Evolutionary conservation across 2,113 vertebrate species (phyloP).

Genomic region (Festucalex cinctus): DNA sequence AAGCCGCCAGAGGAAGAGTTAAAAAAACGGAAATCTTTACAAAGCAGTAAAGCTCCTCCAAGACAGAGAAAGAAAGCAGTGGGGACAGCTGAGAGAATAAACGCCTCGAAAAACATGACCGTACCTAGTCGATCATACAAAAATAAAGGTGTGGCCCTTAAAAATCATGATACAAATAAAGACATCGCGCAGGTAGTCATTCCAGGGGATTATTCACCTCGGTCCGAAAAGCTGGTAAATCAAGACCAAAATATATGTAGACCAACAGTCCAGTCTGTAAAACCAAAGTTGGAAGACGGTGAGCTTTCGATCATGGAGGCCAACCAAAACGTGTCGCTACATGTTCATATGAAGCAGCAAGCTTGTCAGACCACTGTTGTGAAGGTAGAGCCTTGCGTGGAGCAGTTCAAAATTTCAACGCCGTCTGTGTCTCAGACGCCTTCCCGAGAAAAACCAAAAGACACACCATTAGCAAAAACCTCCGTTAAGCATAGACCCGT

Average conservation of each 20-base stretch:
- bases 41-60: conserved; percentile 44
- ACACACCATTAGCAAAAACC: conserved; percentile 7
- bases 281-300: conserved; percentile 63
- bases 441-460: conserved; percentile 16
- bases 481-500: conserved; percentile 41
- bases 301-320: conserved; percentile 62
- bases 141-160: conserved; percentile 51
- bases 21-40: conserved; percentile 63
- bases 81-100: conserved; percentile 35
- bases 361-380: conserved; percentile 50
- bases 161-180: conserved; percentile 56
- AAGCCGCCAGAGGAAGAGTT: conserved; percentile 67
- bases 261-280: conserved; percentile 12
- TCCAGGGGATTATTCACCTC: conserved; percentile 59
- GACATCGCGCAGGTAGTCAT: conserved; percentile 63
- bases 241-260: conserved; percentile 24
- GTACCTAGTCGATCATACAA: conserved; percentile 48
- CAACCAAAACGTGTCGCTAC: conserved; percentile 36
- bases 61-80: conserved; percentile 76
- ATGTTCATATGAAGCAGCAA: conserved; percentile 38
- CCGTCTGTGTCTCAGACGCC: not conserved
- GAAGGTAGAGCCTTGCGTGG: conserved; percentile 48
- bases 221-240: conserved; percentile 48
- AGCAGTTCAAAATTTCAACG: conserved; percentile 1
- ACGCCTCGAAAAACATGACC: conserved; percentile 12